phyloP scores from a whole-genome alignment of 2,797 vertebrate species.

The Smutsia gigantea region DNA sequence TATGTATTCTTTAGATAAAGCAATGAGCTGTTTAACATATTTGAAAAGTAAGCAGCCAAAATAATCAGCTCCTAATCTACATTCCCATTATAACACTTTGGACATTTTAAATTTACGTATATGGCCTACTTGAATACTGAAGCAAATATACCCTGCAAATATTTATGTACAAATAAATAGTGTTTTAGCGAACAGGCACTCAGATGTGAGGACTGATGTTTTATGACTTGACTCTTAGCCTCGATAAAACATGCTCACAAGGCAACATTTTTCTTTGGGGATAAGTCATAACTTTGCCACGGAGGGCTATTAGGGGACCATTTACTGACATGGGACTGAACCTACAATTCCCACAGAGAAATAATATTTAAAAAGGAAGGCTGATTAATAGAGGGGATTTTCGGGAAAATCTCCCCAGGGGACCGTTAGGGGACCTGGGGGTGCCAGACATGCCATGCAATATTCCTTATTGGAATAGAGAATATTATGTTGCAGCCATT shows the following conservation, averaged over 20 bases:
- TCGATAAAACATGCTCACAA: slow-evolving; percentile 65
- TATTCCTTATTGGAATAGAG: slow-evolving; percentile 18
- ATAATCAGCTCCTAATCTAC: slow-evolving; percentile 71
- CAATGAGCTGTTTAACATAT: slow-evolving; percentile 75
- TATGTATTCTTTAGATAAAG: slow-evolving; percentile 77
- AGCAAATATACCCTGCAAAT: slow-evolving; percentile 57
- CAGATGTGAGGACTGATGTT: slow-evolving; percentile 68
- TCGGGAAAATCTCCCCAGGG: slow-evolving; percentile 41
- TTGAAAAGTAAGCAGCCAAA: slow-evolving; percentile 78
- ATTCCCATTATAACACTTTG: slow-evolving; percentile 76
- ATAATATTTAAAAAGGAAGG: slow-evolving; percentile 69
- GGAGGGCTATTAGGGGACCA: slow-evolving; percentile 63
- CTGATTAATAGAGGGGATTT: slow-evolving; percentile 61
- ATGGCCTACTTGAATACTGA: neutral
- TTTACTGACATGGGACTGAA: slow-evolving; percentile 42
- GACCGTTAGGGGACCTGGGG: neutral
- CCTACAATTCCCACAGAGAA: slow-evolving; percentile 71
- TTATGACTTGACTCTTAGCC: slow-evolving; percentile 77
- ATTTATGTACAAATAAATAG: slow-evolving; percentile 75
- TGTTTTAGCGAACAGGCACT: slow-evolving; percentile 69
- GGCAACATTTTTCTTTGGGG: slow-evolving; percentile 68
- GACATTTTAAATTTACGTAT: slow-evolving; percentile 62
- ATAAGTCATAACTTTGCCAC: slow-evolving; percentile 76
- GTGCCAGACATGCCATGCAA: neutral
- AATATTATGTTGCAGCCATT: neutral